These are phyloP conservation scores for Seriola quinqueradiata DNA, from an alignment of 2,113 vertebrate genomes.

Conservation along the genomic window DNA sequence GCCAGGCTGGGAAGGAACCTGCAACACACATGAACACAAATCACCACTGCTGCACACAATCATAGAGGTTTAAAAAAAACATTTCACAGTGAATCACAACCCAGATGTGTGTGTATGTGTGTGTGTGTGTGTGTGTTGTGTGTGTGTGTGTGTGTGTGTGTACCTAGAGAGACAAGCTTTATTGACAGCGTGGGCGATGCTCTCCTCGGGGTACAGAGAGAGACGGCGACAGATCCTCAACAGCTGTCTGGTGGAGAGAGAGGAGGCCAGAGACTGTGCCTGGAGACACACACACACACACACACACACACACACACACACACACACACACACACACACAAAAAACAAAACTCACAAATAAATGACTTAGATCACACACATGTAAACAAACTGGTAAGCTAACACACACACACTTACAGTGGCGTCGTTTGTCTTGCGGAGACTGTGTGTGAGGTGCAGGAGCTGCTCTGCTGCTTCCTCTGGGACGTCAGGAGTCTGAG, in stretches of 20 bases:
- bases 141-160: slow-evolving; percentile 1
- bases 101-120: not conserved
- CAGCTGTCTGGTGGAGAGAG: slow-evolving; percentile 94
- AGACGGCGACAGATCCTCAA: slow-evolving; percentile 92
- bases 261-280: slow-evolving; percentile 94
- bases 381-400: not conserved
- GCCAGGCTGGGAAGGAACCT: slow-evolving; percentile 96
- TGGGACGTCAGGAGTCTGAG: slow-evolving; percentile 88
- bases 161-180: slow-evolving; percentile 98
- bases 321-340: slow-evolving; percentile 16
- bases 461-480: slow-evolving; percentile 89
- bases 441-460: slow-evolving; percentile 90
- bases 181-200: slow-evolving; percentile 88
- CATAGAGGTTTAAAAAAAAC: not conserved
- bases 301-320: not conserved
- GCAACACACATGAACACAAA: slow-evolving; percentile 9
- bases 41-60: not conserved
- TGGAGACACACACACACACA: slow-evolving; percentile 64
- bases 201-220: slow-evolving; percentile 92
- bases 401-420: slow-evolving; percentile 84
- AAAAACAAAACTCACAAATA: slow-evolving; percentile 5
- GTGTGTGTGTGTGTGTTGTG: slow-evolving; percentile 45
- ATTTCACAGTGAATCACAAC: no score
- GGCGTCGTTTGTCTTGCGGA: slow-evolving; percentile 89
- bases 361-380: not conserved